Conservation (phyloP, 1,140 invertebrate species). For the Drosophila grimshawi region DNA sequence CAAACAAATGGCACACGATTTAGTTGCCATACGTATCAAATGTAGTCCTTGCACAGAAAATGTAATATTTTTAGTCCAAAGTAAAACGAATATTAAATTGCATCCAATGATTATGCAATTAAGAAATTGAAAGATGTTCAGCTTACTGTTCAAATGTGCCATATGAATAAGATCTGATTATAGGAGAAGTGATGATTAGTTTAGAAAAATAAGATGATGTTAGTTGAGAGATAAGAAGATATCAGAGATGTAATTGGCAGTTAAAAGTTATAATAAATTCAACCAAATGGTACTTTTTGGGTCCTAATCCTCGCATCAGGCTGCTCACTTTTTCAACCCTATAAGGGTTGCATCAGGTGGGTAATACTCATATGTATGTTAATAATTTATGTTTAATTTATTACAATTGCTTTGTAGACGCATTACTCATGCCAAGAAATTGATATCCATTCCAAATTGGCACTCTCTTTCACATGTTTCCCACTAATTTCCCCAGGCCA, state of each 20-base stretch:
- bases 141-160: no score
- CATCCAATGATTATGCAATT: not conserved
- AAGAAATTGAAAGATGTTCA: not conserved
- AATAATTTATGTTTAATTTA: not conserved
- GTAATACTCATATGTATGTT: not conserved
- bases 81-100: not conserved
- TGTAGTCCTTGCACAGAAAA: not conserved
- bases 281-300: no score
- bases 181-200: no score
- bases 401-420: not conserved
- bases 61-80: not conserved
- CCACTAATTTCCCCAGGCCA: constrained; percentile 18
- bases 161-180: no score
- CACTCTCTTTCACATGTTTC: constrained; percentile 10
- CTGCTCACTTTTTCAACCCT: not conserved
- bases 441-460: not conserved
- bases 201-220: no score
- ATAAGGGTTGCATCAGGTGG: not conserved
- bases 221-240: no score
- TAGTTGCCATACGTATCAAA: constrained; percentile 11
- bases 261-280: no score
- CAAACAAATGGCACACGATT: constrained; percentile 33
- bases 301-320: no score
- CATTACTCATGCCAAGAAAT: not conserved
- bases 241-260: no score